These are phyloP conservation scores for Teleogryllus occipitalis DNA, from an alignment of 1,140 invertebrate genomes.

Conservation along the genomic window DNA sequence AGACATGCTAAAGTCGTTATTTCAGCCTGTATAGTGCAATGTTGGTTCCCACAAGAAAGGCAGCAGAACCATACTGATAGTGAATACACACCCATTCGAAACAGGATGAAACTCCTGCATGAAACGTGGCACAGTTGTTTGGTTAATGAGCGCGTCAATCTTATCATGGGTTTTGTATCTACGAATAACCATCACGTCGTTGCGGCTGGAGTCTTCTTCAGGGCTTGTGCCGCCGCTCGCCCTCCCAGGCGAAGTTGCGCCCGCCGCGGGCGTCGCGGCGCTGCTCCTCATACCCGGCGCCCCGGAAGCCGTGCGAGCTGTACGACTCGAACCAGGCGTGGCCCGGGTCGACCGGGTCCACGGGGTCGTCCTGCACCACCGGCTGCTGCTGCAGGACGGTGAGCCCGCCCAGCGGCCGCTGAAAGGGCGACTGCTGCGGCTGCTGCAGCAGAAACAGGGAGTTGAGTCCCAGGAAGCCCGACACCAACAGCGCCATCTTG, in stretches of 20 bases:
- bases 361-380: background rate
- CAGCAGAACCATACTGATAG: no score
- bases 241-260: conserved; percentile 7
- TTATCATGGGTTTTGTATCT: no score
- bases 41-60: no score
- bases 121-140: no score
- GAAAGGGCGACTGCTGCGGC: background rate
- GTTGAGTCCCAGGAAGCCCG: conserved; percentile 50
- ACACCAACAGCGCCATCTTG: conserved; percentile 58
- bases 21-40: no score
- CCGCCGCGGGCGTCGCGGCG: background rate
- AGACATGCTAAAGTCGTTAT: no score
- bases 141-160: no score
- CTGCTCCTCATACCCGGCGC: background rate
- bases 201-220: background rate
- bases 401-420: background rate
- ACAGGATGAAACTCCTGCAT: no score
- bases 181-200: no score
- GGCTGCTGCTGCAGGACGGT: background rate
- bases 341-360: background rate
- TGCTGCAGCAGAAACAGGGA: conserved; percentile 15
- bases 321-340: background rate
- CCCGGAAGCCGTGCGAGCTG: no score
- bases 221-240: background rate
- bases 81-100: no score